These are phyloP conservation scores for Metallyticus violacea DNA, from an alignment of 2,888 invertebrate genomes.

Conservation along the genomic window DNA sequence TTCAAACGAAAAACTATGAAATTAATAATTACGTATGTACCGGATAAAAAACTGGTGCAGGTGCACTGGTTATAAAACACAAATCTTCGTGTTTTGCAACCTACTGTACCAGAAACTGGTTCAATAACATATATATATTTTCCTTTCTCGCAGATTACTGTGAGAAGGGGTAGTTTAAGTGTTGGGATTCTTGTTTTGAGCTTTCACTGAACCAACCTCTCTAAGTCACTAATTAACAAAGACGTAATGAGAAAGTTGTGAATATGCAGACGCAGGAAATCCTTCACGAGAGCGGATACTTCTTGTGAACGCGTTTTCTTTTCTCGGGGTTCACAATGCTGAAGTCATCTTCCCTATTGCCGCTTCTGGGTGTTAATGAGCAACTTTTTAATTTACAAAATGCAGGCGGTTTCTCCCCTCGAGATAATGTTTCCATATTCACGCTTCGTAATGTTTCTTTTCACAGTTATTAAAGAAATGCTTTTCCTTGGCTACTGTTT, in stretches of 20 bases:
- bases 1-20: too few relatives aligned
- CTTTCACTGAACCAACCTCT: too few relatives aligned
- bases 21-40: too few relatives aligned
- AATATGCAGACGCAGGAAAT: too few relatives aligned
- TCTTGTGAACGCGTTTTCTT: neutral
- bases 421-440: too few relatives aligned
- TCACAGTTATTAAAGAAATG: neutral
- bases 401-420: neutral
- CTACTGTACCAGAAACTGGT: neutral
- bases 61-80: neutral
- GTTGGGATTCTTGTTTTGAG: neutral
- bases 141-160: too few relatives aligned
- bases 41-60: neutral
- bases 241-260: neutral
- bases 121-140: neutral
- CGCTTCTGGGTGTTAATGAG: conserved; percentile 4
- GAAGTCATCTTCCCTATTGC: neutral
- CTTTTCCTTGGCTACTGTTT: neutral
- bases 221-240: neutral
- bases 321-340: neutral
- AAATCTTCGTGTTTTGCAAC: too few relatives aligned
- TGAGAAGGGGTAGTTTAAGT: neutral
- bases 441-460: neutral
- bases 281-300: too few relatives aligned
- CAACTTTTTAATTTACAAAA: conserved; percentile 8